phyloP scores from a whole-genome alignment of 1,140 invertebrate genomes.

The Akabosia matsudoensis region DNA sequence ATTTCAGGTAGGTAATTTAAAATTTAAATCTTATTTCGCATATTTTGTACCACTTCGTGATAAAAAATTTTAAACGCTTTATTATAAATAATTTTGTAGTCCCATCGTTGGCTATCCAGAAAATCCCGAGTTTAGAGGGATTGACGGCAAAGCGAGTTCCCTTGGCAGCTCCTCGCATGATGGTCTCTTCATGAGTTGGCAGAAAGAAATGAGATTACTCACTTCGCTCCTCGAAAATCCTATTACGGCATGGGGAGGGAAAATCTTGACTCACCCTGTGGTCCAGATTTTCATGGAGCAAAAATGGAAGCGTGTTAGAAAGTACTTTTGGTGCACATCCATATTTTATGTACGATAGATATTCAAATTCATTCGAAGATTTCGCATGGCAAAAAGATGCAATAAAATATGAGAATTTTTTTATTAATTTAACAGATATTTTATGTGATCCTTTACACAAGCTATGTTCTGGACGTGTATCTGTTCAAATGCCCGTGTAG shows the following conservation, averaged over 20 bases:
- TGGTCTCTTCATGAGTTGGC: constrained; percentile 1
- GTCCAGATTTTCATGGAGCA: constrained; percentile 40
- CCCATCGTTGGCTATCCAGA: constrained; percentile 1
- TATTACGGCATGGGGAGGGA: constrained; percentile 3
- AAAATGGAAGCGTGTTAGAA: constrained; percentile 42
- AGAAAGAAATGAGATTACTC: constrained; percentile 14
- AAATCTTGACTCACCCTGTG: constrained; percentile 40
- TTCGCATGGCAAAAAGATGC: too few species aligned
- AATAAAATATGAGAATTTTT: background rate
- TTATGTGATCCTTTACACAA: constrained; percentile 41
- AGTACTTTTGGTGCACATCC: constrained; percentile 30
- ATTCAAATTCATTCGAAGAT: too few species aligned
- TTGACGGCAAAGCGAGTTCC: background rate
- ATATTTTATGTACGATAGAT: constrained; percentile 37
- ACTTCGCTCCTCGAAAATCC: constrained; percentile 16
- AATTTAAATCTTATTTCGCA: background rate
- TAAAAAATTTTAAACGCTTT: background rate
- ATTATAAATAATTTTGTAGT: background rate
- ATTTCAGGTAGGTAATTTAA: constrained; percentile 35
- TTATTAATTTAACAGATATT: constrained; percentile 28
- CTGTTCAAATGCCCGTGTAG: constrained; percentile 41
- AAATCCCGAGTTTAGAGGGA: background rate
- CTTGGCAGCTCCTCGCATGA: background rate
- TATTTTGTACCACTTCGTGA: too few species aligned
- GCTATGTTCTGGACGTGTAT: constrained; percentile 42